Base-by-base conservation (phyloP, 2,888 invertebrate genomes). In the Callimorpha dominula region DNA sequence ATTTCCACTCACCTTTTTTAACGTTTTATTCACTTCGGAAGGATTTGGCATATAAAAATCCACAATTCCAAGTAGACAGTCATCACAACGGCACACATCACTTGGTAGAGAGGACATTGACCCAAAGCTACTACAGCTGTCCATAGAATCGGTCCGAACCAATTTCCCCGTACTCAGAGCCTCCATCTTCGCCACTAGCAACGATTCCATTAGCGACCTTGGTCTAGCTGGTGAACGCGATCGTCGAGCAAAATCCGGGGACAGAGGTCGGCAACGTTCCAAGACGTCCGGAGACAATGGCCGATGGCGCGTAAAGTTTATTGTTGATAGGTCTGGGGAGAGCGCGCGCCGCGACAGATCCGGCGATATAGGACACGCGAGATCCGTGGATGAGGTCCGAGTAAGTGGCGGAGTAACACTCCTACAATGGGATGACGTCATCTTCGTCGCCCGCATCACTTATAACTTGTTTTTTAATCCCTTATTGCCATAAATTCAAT, bases 131-230 rank as follows among this genome's bases (percentile, higher is more conserved):
- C 97, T 97, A 83, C 97, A 97, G 80, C 97, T 97, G 89, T 98
- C 98, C 91, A 97, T 96, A 11, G 98, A 98, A 86, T 98, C 97
- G 43, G 97, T 97, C 81, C 98, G 96, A 74, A 97, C 96, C 80
- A 98, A 90, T 78, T 91, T 95, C 81, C 96, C 96, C 31, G 94
- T 94, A 74, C 96, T 96, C 17, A 97, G 96, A 64, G 97, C 96
- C 86, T 98, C 98, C 96, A 98, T 98, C 92, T 98, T 98, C 8
- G 98, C 98, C 65, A 98, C 97, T 72, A 98, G 94, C 72, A 98
- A 92, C 75, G 97, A 97, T 90, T 98, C 98, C 98, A 98, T 98
- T 46, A 98, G 93, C n/a, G 97, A 97, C 80, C 97, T 96, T n/a
- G 97, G 97, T 69, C 96, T 94, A n/a, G 95, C 96, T 0, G 96